Conservation (phyloP, 2,888 invertebrate genomes). For the Tridacna gigas region DNA sequence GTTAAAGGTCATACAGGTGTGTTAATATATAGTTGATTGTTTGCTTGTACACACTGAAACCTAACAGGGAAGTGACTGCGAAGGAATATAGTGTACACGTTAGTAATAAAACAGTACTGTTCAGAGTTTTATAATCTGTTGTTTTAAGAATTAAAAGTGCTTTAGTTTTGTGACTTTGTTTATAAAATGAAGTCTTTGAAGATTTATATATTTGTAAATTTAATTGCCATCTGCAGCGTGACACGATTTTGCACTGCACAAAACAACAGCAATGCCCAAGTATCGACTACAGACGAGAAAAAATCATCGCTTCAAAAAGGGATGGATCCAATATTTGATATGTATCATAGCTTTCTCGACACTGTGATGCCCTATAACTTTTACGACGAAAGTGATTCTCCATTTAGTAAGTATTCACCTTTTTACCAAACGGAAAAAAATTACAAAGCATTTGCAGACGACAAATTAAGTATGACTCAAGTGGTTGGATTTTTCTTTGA, state of each 20-base stretch:
- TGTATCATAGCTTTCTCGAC: slow-evolving; percentile 76
- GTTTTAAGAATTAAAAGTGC: too few relatives aligned
- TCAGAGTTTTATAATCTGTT: too few relatives aligned
- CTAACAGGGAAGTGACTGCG: slow-evolving; percentile 34
- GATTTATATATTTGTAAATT: background rate
- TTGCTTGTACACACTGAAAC: slow-evolving; percentile 4
- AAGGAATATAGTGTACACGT: too few relatives aligned
- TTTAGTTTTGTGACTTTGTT: background rate
- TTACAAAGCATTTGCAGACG: too few relatives aligned
- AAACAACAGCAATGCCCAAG: slow-evolving; percentile 33
- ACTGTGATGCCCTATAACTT: slow-evolving; percentile 72
- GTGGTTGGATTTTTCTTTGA: too few relatives aligned
- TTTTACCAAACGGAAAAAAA: background rate
- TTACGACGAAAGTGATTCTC: slow-evolving; percentile 43
- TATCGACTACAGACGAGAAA: slow-evolving; percentile 33
- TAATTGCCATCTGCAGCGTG: slow-evolving; percentile 34
- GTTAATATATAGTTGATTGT: slow-evolving; percentile 20
- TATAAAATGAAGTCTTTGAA: slow-evolving; percentile 19
- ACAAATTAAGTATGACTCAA: too few relatives aligned
- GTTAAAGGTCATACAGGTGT: slow-evolving; percentile 64
- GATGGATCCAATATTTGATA: slow-evolving; percentile 71
- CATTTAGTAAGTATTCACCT: slow-evolving; percentile 70
- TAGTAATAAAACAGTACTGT: too few relatives aligned
- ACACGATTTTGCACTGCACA: slow-evolving; percentile 44
- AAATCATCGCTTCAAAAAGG: slow-evolving; percentile 72